Evolutionary conservation across 2,797 vertebrate species (phyloP).

Genomic region (Pempheris klunzingeri): DNA sequence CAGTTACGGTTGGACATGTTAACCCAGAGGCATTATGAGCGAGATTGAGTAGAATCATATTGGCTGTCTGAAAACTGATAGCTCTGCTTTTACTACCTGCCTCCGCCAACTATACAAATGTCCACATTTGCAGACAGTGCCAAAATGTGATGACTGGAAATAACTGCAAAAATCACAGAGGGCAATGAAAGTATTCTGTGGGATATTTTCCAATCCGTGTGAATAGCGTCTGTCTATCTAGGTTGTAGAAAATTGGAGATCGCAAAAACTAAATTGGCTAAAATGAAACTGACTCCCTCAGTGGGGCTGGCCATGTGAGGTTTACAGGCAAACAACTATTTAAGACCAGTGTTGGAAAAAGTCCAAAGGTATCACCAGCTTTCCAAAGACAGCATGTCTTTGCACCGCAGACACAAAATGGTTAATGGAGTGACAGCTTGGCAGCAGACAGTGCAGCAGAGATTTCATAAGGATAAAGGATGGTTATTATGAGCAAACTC

Average conservation of each 20-base stretch:
- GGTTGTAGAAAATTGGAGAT: constrained; percentile 40
- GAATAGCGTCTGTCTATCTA: constrained; percentile 24
- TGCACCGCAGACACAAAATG: constrained; percentile 51
- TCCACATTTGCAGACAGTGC: constrained; percentile 50
- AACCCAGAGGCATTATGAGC: constrained; percentile 61
- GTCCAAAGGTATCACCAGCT: constrained; percentile 67
- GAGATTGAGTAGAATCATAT: constrained; percentile 64
- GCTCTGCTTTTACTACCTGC: constrained; percentile 63
- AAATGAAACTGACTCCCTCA: constrained; percentile 56
- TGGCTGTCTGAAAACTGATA: constrained; percentile 67
- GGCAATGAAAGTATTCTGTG: constrained; percentile 34
- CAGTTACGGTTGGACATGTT: constrained; percentile 58
- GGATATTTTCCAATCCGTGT: constrained; percentile 47
- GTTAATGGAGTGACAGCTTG: constrained; percentile 62
- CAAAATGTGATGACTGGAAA: constrained; percentile 62
- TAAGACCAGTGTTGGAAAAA: constrained; percentile 40
- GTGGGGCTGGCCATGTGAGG: constrained; percentile 22
- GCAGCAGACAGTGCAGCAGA: constrained; percentile 41
- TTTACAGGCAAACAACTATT: constrained; percentile 56
- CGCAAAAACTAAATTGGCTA: constrained; percentile 28
- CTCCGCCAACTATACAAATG: constrained; percentile 51
- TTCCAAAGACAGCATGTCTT: constrained; percentile 62
- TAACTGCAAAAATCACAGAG: constrained; percentile 43
- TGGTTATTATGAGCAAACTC: constrained; percentile 52
- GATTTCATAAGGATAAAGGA: constrained; percentile 69